Evolutionary conservation across 1,140 invertebrate species (phyloP).

Genomic region (Sarcophaga peregrina): DNA sequence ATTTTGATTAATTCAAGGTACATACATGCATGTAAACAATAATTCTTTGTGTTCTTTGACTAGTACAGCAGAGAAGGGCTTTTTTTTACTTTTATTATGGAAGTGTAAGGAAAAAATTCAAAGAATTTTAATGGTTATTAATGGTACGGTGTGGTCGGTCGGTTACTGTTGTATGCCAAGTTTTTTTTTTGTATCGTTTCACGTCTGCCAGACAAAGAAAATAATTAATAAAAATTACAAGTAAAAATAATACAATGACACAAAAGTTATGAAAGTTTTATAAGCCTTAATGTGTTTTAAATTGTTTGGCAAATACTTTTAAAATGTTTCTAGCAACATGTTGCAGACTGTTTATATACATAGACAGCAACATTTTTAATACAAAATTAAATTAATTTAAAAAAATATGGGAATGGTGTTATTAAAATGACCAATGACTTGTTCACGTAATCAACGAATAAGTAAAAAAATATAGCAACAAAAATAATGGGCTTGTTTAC

Average conservation of each 20-base stretch:
- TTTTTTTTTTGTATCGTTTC: not conserved
- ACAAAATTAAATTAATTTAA: too few species aligned
- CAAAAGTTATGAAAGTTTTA: not conserved
- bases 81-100: not conserved
- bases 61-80: not conserved
- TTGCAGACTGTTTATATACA: too few species aligned
- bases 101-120: not conserved
- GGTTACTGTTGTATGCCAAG: not conserved
- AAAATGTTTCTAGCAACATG: too few species aligned
- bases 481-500: too few species aligned
- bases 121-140: slow-evolving; percentile 25
- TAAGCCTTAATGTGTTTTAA: too few species aligned
- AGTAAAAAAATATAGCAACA: too few species aligned
- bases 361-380: too few species aligned
- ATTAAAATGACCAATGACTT: too few species aligned
- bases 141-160: not conserved
- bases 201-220: not conserved
- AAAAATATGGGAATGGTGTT: too few species aligned
- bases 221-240: not conserved
- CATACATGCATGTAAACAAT: not conserved
- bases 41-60: not conserved
- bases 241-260: not conserved
- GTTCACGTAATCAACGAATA: too few species aligned
- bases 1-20: slow-evolving; percentile 12
- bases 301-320: too few species aligned